Base-by-base conservation (phyloP, 2,888 invertebrate species). In the Eupithecia abbreviata region DNA sequence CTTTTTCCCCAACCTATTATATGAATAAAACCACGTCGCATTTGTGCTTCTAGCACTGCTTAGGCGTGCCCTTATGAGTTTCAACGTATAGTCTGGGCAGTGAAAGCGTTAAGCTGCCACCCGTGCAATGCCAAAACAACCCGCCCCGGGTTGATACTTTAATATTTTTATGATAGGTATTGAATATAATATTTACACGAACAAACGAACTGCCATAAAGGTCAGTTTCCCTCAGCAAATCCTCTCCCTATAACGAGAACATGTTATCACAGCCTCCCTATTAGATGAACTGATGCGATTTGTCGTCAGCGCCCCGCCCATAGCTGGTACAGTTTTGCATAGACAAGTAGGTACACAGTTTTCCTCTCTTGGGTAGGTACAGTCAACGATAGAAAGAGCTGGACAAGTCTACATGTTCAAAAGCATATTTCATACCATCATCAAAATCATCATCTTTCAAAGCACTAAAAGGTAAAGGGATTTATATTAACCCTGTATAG, bases 241-340 rank as follows among this genome's bases (percentile, higher is more conserved):
- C n/a, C n/a, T 68, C 68, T 45, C 42, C 68, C 45, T 58, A 58
- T 18, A 58, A 58, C n/a, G 9, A 58, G 55, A 5, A 18, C 55
- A 49, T 13, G 55, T 42, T 45, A 68, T 45, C 68, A 45, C 68
- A 68, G 68, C 45, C 68, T 68, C 68, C 68, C 68, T 68, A 68
- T 70, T 49, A 70, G 70, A 51, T 47, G 13, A 47, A 18, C 10
- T 1, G 68, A 18, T 10, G 47, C 4, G 68, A 68, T 68, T 68
- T 68, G 68, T 68, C 45, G 68, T 9, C 10, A 9, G 7, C 18
- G 68, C 68, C 68, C 68, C 68, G 68, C 68, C 68, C 68, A 45
- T 43, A 10, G 2, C 7, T 68, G 4, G n/a, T 45, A 67, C 65
- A 42, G 15, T 42, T 68, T 68, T 68, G 68, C 68, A 68, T 68